Percentiles rank a stretch among this genome's conserved stretches.
Conservation (phyloP, 2,113 vertebrate genomes). For the Festucalex cinctus region DNA sequence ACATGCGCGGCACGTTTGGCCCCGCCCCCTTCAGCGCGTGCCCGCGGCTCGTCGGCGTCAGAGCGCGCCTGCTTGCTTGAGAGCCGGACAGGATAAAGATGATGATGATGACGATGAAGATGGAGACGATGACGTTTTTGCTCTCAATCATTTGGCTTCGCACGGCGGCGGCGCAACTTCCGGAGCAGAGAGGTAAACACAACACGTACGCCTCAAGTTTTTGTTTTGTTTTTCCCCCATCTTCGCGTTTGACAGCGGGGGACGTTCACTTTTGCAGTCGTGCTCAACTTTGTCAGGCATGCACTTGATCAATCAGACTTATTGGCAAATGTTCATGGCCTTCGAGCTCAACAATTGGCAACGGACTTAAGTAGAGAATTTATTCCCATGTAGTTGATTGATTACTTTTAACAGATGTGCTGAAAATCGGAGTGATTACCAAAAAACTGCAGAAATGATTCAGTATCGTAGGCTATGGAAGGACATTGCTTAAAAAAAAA, state of each 20-base stretch:
- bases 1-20: neutral
- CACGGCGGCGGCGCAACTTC: constrained; percentile 16
- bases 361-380: too few relatives aligned
- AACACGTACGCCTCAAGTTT: neutral
- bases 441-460: too few relatives aligned
- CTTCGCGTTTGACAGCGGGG: neutral
- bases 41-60: neutral
- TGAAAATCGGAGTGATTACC: too few relatives aligned
- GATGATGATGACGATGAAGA: neutral
- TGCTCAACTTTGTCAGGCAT: too few relatives aligned
- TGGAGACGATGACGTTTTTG: constrained; percentile 36
- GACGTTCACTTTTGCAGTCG: too few relatives aligned
- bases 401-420: too few relatives aligned
- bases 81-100: neutral
- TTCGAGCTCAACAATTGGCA: too few relatives aligned
- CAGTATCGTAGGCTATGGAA: too few relatives aligned
- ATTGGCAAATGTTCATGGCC: too few relatives aligned
- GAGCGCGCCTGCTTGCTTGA: neutral
- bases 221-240: neutral
- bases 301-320: too few relatives aligned
- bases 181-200: constrained; percentile 58
- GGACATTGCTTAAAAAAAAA: too few relatives aligned
- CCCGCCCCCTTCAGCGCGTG: neutral
- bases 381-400: too few relatives aligned
- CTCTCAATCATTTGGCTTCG: constrained; percentile 25